Evolutionary conservation across 2,888 invertebrate species (phyloP).

Genomic region (Cerceris ruficornis): DNA sequence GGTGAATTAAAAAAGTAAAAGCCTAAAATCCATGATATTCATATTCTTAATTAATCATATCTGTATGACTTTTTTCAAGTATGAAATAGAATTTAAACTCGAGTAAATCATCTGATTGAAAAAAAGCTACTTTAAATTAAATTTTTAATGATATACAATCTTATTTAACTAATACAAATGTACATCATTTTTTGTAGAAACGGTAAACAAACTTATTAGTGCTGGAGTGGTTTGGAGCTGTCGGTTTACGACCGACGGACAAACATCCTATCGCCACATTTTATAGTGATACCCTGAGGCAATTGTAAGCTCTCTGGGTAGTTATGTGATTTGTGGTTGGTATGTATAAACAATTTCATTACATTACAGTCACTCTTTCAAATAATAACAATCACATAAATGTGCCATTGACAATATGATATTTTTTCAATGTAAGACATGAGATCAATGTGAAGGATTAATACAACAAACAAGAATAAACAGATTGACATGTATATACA

Average conservation of each 20-base stretch:
- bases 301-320: constrained; percentile 79
- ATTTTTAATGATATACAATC: not conserved
- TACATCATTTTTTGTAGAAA: constrained; percentile 44
- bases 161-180: constrained; percentile 20
- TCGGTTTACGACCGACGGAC: constrained; percentile 71
- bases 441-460: no score
- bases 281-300: constrained; percentile 75
- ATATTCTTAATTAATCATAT: no score
- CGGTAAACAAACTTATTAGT: constrained; percentile 74
- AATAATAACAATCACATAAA: no score
- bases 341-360: constrained; percentile 80
- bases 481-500: not conserved
- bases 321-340: constrained; percentile 82
- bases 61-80: no score
- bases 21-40: no score
- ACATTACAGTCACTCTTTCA: constrained; percentile 72
- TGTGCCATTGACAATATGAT: no score
- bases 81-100: not conserved
- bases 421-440: no score
- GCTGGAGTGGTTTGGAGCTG: constrained; percentile 76
- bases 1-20: no score
- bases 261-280: constrained; percentile 71
- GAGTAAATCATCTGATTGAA: not conserved
- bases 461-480: no score
- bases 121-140: not conserved